Evolutionary conservation across 2,113 vertebrate genomes (phyloP), one percentile per base, ranked within the genome.

Genomic region (Colossoma macropomum): DNA sequence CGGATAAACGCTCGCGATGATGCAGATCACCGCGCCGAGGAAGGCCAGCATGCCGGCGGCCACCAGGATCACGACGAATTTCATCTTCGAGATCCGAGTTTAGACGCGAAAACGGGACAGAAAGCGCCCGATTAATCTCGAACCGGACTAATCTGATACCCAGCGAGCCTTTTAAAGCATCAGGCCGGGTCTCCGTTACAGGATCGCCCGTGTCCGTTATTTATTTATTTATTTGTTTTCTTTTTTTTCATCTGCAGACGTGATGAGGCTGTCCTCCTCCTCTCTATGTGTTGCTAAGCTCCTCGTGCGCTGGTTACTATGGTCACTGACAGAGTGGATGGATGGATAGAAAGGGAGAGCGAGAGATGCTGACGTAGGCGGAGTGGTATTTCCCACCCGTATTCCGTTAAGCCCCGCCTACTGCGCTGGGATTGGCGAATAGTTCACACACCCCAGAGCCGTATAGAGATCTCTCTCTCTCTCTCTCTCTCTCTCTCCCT

Each of bases 1-100:
- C 56, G 96, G 96, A 86, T 97, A 96, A 88, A 98, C 96, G 88
- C 96, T 97, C 91, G 96, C 97, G 87, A 98, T 93, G 93, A 98
- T 98, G 95, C 97, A 98, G 91, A 98, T 96, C 90, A 97, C 95
- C 82, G 95, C 97, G 81, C 97, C 97, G 79, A 98, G 96, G 90
- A 98, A 97, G 88, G 96, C 97, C 92, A 98, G 93, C 87, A 95
- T 93, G 89, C 97, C 97, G 85, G 97, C 97, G 91, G 95, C 96
- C 88, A 98, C 95, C 50, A 98, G 93, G 80, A 98, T 95, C 81
- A 96, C 95, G 91, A 97, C 92, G 93, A 98, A 97, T 96, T 98
- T 98, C 97, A 98, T 97, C 38, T 17, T 21, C 27, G 27, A 50
- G 32, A 62, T 34, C 32, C 25, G 34, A 32, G 13, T 68, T 41